A percentile compares a stretch with the other conserved stretches of the same genome.
Conservation (phyloP, 2,113 vertebrate species). For the Leptodactylus fuscus region DNA sequence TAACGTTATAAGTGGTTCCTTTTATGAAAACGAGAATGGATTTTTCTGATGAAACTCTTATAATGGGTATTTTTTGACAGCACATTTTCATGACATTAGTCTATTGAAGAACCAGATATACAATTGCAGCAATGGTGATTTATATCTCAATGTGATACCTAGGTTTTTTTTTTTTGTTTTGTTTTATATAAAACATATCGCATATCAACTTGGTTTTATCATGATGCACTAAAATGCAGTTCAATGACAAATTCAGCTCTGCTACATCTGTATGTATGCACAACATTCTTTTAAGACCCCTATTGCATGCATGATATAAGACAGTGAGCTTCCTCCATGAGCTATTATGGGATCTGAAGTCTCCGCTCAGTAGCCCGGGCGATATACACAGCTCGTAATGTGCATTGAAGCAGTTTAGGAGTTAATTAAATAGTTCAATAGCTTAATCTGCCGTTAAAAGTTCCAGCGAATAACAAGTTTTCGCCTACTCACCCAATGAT, state of each 20-base stretch:
- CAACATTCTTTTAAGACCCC: too few relatives aligned
- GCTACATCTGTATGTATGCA: too few relatives aligned
- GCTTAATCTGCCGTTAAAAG: not conserved
- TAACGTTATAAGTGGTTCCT: too few relatives aligned
- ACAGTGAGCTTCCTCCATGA: not conserved
- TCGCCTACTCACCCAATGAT: not conserved
- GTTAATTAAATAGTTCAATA: constrained; percentile 16
- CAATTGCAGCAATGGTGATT: too few relatives aligned
- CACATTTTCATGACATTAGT: too few relatives aligned
- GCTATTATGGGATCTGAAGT: not conserved
- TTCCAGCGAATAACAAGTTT: not conserved
- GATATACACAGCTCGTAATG: not conserved
- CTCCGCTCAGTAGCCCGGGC: not conserved
- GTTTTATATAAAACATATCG: too few relatives aligned
- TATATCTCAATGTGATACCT: too few relatives aligned
- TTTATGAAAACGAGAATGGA: too few relatives aligned
- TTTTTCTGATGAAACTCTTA: too few relatives aligned
- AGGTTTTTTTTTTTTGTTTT: not conserved
- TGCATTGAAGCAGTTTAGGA: constrained; percentile 7
- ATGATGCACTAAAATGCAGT: not conserved
- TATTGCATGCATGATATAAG: not conserved
- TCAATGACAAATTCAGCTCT: not conserved
- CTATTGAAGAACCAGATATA: too few relatives aligned
- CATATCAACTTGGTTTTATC: not conserved
- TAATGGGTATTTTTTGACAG: too few relatives aligned